Evolutionary conservation across 2,888 invertebrate species (phyloP), one percentile per base, ranked within the genome.

Genomic region (Philereme vetulata): DNA sequence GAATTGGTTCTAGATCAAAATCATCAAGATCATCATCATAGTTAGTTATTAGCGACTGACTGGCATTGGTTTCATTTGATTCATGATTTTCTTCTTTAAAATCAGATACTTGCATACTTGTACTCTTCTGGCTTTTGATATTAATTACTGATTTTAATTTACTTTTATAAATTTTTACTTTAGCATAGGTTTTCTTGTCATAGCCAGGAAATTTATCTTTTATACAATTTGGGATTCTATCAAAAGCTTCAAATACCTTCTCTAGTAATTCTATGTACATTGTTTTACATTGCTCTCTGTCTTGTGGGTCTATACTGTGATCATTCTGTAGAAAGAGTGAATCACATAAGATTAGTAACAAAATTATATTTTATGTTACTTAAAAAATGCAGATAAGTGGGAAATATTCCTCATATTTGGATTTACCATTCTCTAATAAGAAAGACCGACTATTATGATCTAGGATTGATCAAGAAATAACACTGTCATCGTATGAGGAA

Each of bases 121-220:
- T 36, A 32, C 48, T 68, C 46, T 21, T 21, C 21, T 91, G 83
- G 6, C 91, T 91, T 10, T 90, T 86, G 69, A 44, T n/a, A 35
- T 64, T 92, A 89, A 88, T 64, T 21, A 77, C 76, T 54, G 69
- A 71, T 80, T 94, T 94, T 4, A 95, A 84, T 75, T 94, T 94
- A 67, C 92, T 92, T 60, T 93, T 90, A 47, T 94, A 78, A 42
- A 88, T 84, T 83, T 94, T 94, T 5, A 95, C 81, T 76, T 93
- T 93, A 1, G 89, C 81, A 74, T 93, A 95, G 5, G 91, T 90
- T 45, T 84, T 87, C 21, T 81, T 80, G 68, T 95, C 92, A 74
- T 94, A 95, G 0, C 94, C 94, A 3, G 94, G 94, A 54, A 95
- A 93, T 65, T 93, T 90, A 68, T 93, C 90, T 65, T 94, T 93